Base-by-base conservation (phyloP, 2,113 vertebrate genomes). In the Amblyopsis rosae region DNA sequence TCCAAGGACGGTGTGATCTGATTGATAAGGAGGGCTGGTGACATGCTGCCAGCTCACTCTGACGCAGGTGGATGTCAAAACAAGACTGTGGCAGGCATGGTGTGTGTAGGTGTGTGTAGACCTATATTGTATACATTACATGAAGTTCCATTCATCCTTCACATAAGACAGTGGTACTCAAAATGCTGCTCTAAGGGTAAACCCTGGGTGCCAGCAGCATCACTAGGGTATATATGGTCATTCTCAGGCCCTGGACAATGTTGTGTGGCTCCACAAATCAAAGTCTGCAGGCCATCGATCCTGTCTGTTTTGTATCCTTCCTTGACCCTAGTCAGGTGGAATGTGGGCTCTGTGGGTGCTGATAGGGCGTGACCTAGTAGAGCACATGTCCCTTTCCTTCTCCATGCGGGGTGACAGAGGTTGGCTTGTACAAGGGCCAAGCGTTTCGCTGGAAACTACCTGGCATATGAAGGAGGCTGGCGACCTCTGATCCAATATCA, bases 321-420 rank as follows among this genome's bases (percentile, higher is more conserved):
- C 66, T 89, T 85, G 85, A 90, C 81, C 63, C 12, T 85, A 92
- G 82, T 79, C 0, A 1, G 75, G 59, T 88, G 82, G 89, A 92
- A 93, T 93, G 88, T 75, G 88, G 86, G 88, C 88, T 89, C 82
- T 86, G 82, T 84, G 73, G 72, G 77, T 86, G 77, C 67, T 3
- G 68, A 90, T 86, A 90, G 84, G 76, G 82, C 86, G 11, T 46
- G 62, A 73, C 13, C 33, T 1, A 60, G 69, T 13, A 90, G 79
- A 88, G 72, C 85, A 88, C 84, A 90, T 80, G 80, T 76, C 77
- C 71, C 80, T 79, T 57, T 54, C 0, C 5, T 59, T 32, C 61
- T 60, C 47, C 62, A 63, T 15, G 12, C 10, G 63, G 76, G 73
- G 74, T 79, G 71, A 69, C 55, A 61, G 80, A 69, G 83, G 67